Evolutionary conservation across 2,888 invertebrate genomes (phyloP), one percentile per base, ranked within the genome.

Genomic region (Marasmarcha lunaedactyla): DNA sequence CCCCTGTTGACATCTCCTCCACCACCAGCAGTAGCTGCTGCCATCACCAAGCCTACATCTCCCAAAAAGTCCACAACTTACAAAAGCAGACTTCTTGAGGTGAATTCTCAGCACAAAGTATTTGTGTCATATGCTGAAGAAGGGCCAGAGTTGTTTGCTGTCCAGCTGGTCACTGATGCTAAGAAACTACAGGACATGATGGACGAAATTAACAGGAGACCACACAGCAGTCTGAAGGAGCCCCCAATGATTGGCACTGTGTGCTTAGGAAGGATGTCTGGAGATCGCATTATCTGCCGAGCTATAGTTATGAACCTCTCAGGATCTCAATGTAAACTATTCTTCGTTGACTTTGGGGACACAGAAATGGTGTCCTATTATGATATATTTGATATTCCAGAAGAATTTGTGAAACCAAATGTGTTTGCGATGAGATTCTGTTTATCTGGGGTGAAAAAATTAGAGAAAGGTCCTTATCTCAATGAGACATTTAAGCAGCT

Each of bases 331-430:
- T 92, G 89, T 59, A 91, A 91, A 66, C 85, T 93, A 3, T 91
- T 89, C 56, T 93, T 91, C 63, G 91, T 93, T 20, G 93, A 93
- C 65, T 93, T 90, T 63, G 93, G 93, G 15, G 90, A 92, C 57
- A 89, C 89, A 4, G 93, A 92, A 70, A 74, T 88, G 54, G 86
- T 92, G 9, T 85, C 89, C 0, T 88, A 89, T 46, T 86, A 88
- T 48, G 88, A 90, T 50, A 86, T 94, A 37, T 93, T 87, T 64
- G 89, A 91, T 61, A 88, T 93, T 49, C 92, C 93, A 0, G 85
- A 88, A 42, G 88, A 90, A 54, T 90, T 88, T 66, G 85, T 92
- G 1, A 85, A 87, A 42, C 88, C 89, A 0, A 88, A 88, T 74
- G 90, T 91, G 3, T 90, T 91, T 81, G 92, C 93, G 0, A 87